These are phyloP conservation scores for Trypoxylon attenuatum DNA, from an alignment of 2,888 invertebrate genomes.

Conservation along the genomic window DNA sequence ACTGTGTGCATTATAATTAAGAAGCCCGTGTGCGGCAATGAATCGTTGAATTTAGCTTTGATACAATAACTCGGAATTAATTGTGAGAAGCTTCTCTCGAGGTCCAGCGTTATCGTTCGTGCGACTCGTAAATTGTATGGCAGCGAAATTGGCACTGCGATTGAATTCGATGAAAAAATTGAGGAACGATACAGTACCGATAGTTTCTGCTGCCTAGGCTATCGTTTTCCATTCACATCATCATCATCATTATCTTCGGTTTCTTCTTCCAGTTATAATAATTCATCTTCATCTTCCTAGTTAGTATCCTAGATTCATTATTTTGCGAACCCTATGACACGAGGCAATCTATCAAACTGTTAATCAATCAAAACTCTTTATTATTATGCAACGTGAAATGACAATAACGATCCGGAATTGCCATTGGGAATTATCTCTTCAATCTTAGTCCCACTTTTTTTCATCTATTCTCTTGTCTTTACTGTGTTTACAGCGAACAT, in stretches of 20 bases:
- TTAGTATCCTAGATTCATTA: conserved; percentile 60
- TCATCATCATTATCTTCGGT: conserved; percentile 49
- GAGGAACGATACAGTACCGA: conserved; percentile 39
- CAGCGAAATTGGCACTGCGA: conserved; percentile 41
- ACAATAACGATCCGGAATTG: conserved; percentile 54
- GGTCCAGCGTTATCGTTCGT: conserved; percentile 15
- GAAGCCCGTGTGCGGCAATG: conserved; percentile 1
- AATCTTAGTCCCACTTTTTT: conserved; percentile 40
- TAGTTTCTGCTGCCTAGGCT: conserved; percentile 33
- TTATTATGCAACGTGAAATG: conserved; percentile 57
- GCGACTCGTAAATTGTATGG: conserved; percentile 1
- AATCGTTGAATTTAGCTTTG: conserved; percentile 6
- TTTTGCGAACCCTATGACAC: conserved; percentile 46
- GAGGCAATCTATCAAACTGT: conserved; percentile 64
- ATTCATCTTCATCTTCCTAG: conserved; percentile 62
- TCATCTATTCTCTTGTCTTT: conserved; percentile 11
- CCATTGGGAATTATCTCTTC: conserved; percentile 44
- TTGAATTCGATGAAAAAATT: conserved; percentile 39
- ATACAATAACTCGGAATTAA: conserved; percentile 8
- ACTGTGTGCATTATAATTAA: conserved; percentile 13
- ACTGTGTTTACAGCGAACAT: too few relatives aligned
- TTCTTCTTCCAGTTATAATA: conserved; percentile 46
- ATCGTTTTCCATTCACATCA: conserved; percentile 41
- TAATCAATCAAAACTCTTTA: conserved; percentile 63
- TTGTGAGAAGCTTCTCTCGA: conserved; percentile 19